Percentiles rank a stretch among this genome's conserved stretches.
These are phyloP conservation scores for Lepidotrigona ventralis DNA, from an alignment of 1,140 invertebrate species.

Conservation along the genomic window DNA sequence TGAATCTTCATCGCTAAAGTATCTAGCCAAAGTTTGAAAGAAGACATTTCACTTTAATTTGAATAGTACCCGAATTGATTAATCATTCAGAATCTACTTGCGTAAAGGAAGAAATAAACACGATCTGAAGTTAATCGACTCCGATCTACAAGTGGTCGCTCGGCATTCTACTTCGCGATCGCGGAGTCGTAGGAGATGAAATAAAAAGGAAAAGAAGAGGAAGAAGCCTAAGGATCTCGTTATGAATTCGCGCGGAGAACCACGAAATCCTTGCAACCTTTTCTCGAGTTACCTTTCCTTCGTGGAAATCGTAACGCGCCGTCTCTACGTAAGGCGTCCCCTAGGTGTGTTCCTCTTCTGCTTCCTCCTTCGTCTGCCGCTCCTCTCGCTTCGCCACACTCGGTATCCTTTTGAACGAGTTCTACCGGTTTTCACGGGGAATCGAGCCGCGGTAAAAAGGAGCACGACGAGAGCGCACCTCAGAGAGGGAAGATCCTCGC, in stretches of 20 bases:
- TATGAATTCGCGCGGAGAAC: background rate
- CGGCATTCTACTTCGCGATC: too few relatives aligned
- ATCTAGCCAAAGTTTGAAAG: too few relatives aligned
- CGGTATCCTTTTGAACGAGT: slow-evolving; percentile 66
- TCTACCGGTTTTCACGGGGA: slow-evolving; percentile 67
- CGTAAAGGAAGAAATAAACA: too few relatives aligned
- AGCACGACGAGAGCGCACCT: background rate
- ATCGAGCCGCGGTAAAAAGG: slow-evolving; percentile 58
- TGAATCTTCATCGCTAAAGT: too few relatives aligned
- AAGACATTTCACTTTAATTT: too few relatives aligned
- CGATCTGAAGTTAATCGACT: too few relatives aligned
- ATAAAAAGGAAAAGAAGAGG: too few relatives aligned
- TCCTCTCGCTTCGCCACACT: slow-evolving; percentile 15
- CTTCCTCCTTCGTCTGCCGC: background rate
- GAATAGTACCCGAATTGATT: too few relatives aligned
- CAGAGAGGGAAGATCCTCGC: background rate
- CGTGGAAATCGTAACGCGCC: background rate
- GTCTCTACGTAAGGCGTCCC: background rate
- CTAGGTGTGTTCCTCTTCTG: slow-evolving; percentile 12
- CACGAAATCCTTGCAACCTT: background rate
- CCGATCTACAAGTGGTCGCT: too few relatives aligned
- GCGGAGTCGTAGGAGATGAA: too few relatives aligned
- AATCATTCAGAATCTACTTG: too few relatives aligned
- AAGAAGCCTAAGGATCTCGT: background rate
- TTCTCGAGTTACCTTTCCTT: background rate